A percentile compares a stretch with the other conserved stretches of the same genome.
Conservation (phyloP, 2,797 vertebrate species). For the Lycodopsis pacificus region DNA sequence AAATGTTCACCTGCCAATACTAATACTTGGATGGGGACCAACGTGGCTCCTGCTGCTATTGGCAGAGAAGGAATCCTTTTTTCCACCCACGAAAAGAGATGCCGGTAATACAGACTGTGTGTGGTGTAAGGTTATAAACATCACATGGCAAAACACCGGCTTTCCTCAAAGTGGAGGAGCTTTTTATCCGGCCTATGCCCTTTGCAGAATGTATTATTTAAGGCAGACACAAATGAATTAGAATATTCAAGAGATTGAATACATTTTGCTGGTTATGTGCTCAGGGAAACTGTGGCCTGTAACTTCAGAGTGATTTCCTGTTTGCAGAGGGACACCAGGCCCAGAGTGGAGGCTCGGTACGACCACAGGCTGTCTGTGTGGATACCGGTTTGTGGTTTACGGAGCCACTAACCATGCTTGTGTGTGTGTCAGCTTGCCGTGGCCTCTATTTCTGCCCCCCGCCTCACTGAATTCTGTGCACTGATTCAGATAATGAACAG, state of each 20-base stretch:
- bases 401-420: constrained; percentile 52
- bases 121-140: constrained; percentile 17
- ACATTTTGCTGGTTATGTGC: constrained; percentile 42
- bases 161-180: constrained; percentile 36
- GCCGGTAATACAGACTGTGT: constrained; percentile 1
- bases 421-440: constrained; percentile 39
- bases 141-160: constrained; percentile 16
- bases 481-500: constrained; percentile 72
- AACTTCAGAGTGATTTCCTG: constrained; percentile 53
- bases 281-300: constrained; percentile 18
- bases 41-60: constrained; percentile 24
- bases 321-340: constrained; percentile 38
- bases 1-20: constrained; percentile 68
- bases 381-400: constrained; percentile 41
- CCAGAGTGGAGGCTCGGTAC: constrained; percentile 23
- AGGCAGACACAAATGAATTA: constrained; percentile 41
- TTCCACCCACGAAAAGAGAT: no score
- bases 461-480: constrained; percentile 64
- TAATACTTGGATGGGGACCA: constrained; percentile 52
- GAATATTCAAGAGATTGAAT: constrained; percentile 21
- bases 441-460: constrained; percentile 50
- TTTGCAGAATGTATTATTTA: constrained; percentile 48
- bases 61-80: not conserved
- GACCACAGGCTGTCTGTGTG: constrained; percentile 45
- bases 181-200: constrained; percentile 31